These are phyloP conservation scores for Harpagus bidentatus DNA, from an alignment of 2,113 vertebrate species.

Conservation along the genomic window DNA sequence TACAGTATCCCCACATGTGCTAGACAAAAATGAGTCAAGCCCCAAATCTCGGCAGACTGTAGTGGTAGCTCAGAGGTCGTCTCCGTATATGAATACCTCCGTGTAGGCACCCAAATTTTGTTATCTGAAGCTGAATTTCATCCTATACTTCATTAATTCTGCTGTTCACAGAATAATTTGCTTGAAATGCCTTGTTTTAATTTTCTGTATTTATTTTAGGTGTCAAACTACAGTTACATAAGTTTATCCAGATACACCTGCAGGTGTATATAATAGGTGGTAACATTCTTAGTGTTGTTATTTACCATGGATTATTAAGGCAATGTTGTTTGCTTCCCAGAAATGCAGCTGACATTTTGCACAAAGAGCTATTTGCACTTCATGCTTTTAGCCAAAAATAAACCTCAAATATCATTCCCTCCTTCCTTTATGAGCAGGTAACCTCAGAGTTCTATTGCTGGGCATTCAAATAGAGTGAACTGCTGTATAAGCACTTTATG, in stretches of 20 bases:
- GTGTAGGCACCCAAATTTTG: fast-evolving
- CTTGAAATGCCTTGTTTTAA: background rate
- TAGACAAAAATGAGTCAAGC: background rate
- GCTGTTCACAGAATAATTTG: background rate
- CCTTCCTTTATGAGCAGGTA: conserved; percentile 28
- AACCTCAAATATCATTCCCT: conserved; percentile 3
- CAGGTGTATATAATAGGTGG: background rate
- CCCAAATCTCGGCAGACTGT: background rate
- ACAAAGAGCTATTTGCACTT: conserved; percentile 7
- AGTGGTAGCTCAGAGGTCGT: background rate
- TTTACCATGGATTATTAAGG: conserved; percentile 31
- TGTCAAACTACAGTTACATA: background rate
- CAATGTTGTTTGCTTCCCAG: background rate
- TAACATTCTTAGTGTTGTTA: background rate
- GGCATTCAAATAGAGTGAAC: background rate
- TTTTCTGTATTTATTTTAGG: background rate
- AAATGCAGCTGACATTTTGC: conserved; percentile 31
- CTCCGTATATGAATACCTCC: background rate
- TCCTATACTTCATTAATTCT: background rate
- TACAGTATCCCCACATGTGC: background rate
- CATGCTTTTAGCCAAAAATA: conserved; percentile 47
- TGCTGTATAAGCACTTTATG: conserved; percentile 14
- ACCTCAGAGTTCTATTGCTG: conserved; percentile 4
- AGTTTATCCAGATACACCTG: background rate
- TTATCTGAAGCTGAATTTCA: background rate